Percentiles rank a stretch among this genome's conserved stretches.
phyloP scores from a whole-genome alignment of 2,888 invertebrate species.

The Cheilosia urbana region DNA sequence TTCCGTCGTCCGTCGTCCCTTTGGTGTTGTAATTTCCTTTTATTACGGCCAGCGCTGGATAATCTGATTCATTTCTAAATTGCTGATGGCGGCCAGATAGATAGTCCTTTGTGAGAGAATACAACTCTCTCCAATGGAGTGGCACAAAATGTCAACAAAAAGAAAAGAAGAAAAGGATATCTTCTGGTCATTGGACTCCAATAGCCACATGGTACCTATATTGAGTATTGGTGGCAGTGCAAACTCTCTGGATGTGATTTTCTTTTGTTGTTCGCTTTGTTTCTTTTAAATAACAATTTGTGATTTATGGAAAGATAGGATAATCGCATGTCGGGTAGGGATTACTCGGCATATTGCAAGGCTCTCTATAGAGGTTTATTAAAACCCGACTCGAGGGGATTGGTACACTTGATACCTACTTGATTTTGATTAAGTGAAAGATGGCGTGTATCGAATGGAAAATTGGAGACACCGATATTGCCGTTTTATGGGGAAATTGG shows the following conservation, averaged over 20 bases:
- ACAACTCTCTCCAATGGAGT: not conserved
- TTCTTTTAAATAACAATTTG: constrained; percentile 37
- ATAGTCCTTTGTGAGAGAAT: constrained; percentile 11
- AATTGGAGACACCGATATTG: constrained; percentile 20
- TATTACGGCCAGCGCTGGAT: not conserved
- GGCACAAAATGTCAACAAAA: constrained; percentile 46
- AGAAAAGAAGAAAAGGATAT: constrained; percentile 58
- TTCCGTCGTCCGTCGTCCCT: constrained; percentile 9
- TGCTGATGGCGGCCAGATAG: constrained; percentile 16
- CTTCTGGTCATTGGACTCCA: constrained; percentile 63
- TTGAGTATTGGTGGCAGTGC: no score
- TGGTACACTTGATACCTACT: not conserved
- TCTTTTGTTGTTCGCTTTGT: constrained; percentile 1
- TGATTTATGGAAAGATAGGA: constrained; percentile 41
- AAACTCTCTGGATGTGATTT: not conserved
- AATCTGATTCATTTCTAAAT: constrained; percentile 17
- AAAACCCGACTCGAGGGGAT: not conserved
- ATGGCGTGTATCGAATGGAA: constrained; percentile 29
- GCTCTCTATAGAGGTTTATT: constrained; percentile 44
- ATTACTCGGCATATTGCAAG: constrained; percentile 35
- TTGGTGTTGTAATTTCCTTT: constrained; percentile 1
- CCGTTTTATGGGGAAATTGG: not conserved
- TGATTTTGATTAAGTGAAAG: constrained; percentile 21
- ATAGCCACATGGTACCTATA: constrained; percentile 32
- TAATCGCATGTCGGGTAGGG: constrained; percentile 60